Base-by-base conservation (phyloP, 1,140 invertebrate genomes). In the Gonioctena quinquepunctata region DNA sequence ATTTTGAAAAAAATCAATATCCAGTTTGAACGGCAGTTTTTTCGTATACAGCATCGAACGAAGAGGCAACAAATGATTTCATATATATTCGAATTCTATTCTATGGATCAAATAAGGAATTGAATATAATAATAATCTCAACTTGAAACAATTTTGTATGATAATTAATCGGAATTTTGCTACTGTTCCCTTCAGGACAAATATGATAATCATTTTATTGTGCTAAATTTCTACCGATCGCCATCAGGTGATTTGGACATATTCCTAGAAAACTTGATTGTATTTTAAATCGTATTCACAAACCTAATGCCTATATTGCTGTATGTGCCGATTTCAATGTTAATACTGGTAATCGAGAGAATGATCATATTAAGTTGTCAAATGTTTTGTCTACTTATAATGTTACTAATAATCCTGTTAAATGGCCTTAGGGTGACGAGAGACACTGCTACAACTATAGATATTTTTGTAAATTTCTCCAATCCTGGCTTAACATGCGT, bases 261-360 rank as follows among this genome's bases (percentile, higher is more conserved):
- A 3, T 54, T 54, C 18, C 18, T 54, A 18, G 21, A 54, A 6
- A 54, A 54, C 50, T 22, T 54, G 16, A 54, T 2, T 11, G 21
- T 23, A 23, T n/a, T 23, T 22, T 59, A 16, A 59, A 59, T 59
- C 8, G 18, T 60, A 13, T 60, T n/a, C 18, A 26, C 26, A 60
- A 60, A 60, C 25, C 57, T 16, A 60, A 60, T 60, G 18, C 18
- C 7, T 22, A 18, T 25, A n/a, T 60, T 23, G 23, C 26, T 25
- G 25, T 60, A 60, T 60, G 25, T 60, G 11, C 21, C 23, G 57
- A 60, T 60, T 60, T 60, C 26, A 60, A 60, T 60, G 57, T 60
- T 25, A 23, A 60, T 25, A 60, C 21, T 25, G 18, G 23, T n/a
- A 25, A 8, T 25, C 11, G 11, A 3, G 26, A 23, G 22, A 60